phyloP scores from a whole-genome alignment of 2,797 vertebrate genomes.

The Stomatorhinus walkeri region DNA sequence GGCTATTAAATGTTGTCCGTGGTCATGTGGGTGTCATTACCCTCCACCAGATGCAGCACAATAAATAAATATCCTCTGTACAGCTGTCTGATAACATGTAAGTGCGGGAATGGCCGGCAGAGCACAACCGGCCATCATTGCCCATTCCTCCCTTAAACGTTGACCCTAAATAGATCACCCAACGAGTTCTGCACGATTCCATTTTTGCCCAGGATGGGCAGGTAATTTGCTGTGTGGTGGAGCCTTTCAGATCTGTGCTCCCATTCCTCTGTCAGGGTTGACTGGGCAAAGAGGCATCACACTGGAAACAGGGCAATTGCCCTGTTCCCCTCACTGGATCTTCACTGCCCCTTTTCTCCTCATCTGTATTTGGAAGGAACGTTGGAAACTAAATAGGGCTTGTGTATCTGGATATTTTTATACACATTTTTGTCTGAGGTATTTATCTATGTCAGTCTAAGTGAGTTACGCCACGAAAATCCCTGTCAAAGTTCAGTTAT shows the following conservation, averaged over 20 bases:
- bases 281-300: background rate
- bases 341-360: background rate
- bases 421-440: background rate
- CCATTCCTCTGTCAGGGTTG: background rate
- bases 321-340: background rate
- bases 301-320: background rate
- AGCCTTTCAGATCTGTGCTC: background rate
- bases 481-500: background rate
- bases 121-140: background rate
- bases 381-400: background rate
- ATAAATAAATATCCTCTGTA: conserved; percentile 15
- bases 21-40: conserved; percentile 50
- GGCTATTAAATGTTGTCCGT: conserved; percentile 47
- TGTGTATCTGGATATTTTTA: background rate
- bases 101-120: background rate
- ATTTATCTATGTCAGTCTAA: background rate
- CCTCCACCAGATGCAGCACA: conserved; percentile 36
- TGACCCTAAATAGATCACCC: background rate
- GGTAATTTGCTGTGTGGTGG: background rate
- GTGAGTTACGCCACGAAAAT: background rate
- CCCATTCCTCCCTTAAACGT: background rate
- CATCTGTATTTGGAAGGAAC: background rate
- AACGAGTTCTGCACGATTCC: background rate
- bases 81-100: conserved; percentile 25
- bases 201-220: background rate